Percentiles rank a stretch among this genome's conserved stretches.
Conservation (phyloP, 1,140 invertebrate genomes). For the Drosophila arawakana region DNA sequence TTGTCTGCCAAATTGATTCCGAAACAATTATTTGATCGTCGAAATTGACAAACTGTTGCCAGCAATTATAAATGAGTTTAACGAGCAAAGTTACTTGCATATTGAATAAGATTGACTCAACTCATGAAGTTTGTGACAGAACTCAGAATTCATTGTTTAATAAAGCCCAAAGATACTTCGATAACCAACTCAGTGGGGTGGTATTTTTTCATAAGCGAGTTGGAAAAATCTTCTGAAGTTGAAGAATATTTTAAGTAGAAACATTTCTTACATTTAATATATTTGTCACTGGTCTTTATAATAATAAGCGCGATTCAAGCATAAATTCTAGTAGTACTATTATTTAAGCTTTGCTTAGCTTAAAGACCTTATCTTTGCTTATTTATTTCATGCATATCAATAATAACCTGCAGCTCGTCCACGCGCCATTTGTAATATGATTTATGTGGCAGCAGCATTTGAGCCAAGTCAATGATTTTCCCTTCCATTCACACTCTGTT, state of each 20-base stretch:
- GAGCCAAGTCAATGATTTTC: conserved; percentile 27
- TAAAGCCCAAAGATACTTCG: not conserved
- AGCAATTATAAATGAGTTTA: conserved; percentile 1
- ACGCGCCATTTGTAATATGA: conserved; percentile 70
- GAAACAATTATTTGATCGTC: conserved; percentile 61
- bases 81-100: not conserved
- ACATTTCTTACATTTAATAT: no score
- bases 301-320: not conserved
- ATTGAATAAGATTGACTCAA: conserved; percentile 23
- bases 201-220: no score
- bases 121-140: not conserved
- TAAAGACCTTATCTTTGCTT: conserved; percentile 56
- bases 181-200: not conserved
- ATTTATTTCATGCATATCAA: conserved; percentile 53
- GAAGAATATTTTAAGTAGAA: no score
- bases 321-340: not conserved
- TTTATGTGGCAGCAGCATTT: conserved; percentile 67
- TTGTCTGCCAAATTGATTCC: conserved; percentile 58
- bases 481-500: not conserved
- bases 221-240: no score
- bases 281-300: no score
- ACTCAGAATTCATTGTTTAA: not conserved
- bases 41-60: conserved; percentile 37
- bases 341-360: conserved; percentile 17
- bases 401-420: conserved; percentile 43